Conservation (phyloP, 1,140 invertebrate genomes). For the Lepidurus couesii region DNA sequence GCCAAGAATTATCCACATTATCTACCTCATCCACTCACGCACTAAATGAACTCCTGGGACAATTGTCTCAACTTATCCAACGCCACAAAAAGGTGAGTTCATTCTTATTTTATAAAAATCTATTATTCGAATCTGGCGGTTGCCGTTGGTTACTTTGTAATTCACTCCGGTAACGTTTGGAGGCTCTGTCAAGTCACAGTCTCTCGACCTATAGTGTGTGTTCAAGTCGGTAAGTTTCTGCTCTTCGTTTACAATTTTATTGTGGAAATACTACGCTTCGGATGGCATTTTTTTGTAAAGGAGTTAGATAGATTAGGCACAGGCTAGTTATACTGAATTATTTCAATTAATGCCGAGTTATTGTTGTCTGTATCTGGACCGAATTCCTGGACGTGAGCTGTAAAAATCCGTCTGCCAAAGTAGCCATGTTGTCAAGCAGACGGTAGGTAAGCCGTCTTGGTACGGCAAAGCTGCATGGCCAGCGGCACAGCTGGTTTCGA, state of each 20-base stretch:
- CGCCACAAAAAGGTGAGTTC: background rate
- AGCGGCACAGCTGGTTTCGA: background rate
- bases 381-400: no score
- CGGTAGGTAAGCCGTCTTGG: background rate
- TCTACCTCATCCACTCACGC: background rate
- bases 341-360: no score
- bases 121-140: background rate
- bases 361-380: no score
- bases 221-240: background rate
- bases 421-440: background rate
- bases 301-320: no score
- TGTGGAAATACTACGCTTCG: no score
- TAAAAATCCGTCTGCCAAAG: constrained; percentile 1
- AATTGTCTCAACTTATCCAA: background rate
- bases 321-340: no score
- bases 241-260: background rate
- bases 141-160: background rate
- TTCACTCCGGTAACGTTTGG: background rate
- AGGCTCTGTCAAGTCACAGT: background rate
- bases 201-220: background rate
- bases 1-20: background rate
- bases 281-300: no score
- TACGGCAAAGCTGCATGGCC: background rate
- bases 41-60: background rate
- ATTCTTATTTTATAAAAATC: background rate